Conservation (phyloP, 1,140 invertebrate genomes). For the Eciton burchellii region DNA sequence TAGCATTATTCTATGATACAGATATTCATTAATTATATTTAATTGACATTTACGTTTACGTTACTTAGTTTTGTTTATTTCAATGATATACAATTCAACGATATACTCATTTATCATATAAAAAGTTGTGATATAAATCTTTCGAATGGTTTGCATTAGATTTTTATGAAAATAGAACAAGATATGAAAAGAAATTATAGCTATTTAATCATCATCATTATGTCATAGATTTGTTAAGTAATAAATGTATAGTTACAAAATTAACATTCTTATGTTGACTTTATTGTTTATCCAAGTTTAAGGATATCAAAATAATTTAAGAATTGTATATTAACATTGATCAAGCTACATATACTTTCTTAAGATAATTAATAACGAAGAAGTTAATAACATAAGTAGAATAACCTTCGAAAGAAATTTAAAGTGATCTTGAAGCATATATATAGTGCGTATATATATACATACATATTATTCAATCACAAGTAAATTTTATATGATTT, state of each 20-base stretch:
- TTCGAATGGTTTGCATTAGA: neutral
- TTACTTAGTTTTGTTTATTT: slow-evolving; percentile 6
- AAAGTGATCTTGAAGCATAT: slow-evolving; percentile 24
- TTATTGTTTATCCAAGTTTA: neutral
- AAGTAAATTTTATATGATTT: slow-evolving; percentile 46
- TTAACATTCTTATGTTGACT: no score
- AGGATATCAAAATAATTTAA: neutral
- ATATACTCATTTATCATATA: slow-evolving; percentile 5
- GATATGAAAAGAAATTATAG: slow-evolving; percentile 21
- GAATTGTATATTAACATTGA: neutral
- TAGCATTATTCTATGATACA: slow-evolving; percentile 83
- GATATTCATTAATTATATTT: slow-evolving; percentile 59
- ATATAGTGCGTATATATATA: slow-evolving; percentile 32
- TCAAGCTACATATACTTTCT: no score
- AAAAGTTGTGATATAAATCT: slow-evolving; percentile 25
- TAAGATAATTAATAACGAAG: neutral
- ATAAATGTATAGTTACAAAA: neutral
- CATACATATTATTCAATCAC: no score
- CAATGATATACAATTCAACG: slow-evolving; percentile 14
- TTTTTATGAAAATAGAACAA: slow-evolving; percentile 24
- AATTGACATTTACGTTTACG: slow-evolving; percentile 9
- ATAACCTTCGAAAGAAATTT: neutral
- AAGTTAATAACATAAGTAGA: neutral
- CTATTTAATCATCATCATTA: slow-evolving; percentile 17
- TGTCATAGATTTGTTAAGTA: neutral